Percentiles rank a stretch among this genome's conserved stretches.
phyloP scores from a whole-genome alignment of 2,888 invertebrate genomes.

The Cerceris ruficornis region DNA sequence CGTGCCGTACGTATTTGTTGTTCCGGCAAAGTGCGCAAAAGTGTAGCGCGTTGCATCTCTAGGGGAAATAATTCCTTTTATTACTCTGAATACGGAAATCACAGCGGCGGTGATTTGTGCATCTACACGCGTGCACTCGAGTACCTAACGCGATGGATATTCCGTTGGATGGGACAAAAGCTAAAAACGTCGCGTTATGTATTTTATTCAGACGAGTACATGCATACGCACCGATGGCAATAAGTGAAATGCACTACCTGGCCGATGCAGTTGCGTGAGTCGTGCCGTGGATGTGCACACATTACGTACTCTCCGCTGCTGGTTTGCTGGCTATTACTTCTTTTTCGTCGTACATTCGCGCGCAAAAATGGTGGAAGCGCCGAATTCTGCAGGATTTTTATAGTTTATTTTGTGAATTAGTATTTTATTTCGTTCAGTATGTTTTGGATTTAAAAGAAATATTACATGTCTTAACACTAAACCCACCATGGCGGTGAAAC shows the following conservation, averaged over 20 bases:
- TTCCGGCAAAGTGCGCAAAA: no score
- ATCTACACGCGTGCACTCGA: not conserved
- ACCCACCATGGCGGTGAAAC: no score
- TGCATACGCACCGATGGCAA: constrained; percentile 1
- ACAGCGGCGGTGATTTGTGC: not conserved
- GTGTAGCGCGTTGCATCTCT: no score
- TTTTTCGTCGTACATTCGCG: constrained; percentile 23
- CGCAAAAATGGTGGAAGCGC: constrained; percentile 13
- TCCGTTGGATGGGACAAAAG: not conserved
- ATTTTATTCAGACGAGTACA: not conserved
- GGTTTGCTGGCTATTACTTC: constrained; percentile 23
- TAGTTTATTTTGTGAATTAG: not conserved
- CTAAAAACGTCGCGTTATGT: constrained; percentile 11
- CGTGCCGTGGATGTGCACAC: constrained; percentile 31
- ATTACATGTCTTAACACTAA: no score
- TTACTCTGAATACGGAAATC: no score
- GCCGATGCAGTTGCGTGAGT: constrained; percentile 13
- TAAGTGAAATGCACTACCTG: constrained; percentile 7
- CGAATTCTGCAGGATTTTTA: not conserved
- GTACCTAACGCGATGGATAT: not conserved
- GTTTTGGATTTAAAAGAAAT: no score
- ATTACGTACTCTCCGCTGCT: constrained; percentile 28
- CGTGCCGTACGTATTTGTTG: no score
- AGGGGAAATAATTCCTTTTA: no score
- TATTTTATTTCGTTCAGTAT: no score